Evolutionary conservation across 2,888 invertebrate species (phyloP).

Genomic region (Carterocephalus palaemon): DNA sequence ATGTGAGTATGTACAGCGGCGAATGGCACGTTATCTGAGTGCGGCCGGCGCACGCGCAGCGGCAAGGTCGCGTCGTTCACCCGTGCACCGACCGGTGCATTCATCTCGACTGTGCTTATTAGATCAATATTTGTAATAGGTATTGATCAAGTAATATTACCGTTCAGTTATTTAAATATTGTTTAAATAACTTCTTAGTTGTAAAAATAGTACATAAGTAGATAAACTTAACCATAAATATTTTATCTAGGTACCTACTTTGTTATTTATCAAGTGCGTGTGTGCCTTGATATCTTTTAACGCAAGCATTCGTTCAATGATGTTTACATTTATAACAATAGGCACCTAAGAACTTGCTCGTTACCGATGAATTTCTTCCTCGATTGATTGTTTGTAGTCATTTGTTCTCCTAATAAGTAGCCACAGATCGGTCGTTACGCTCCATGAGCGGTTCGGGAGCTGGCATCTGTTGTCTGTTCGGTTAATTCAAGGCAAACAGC

Average conservation of each 20-base stretch:
- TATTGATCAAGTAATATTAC: background rate
- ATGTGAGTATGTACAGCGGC: constrained; percentile 58
- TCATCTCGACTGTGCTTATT: constrained; percentile 48
- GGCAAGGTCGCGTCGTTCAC: constrained; percentile 54
- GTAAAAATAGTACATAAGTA: no score
- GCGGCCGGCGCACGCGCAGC: constrained; percentile 50
- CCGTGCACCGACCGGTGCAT: constrained; percentile 54
- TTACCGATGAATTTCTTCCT: constrained; percentile 6
- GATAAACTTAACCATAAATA: no score
- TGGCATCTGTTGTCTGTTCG: constrained; percentile 54
- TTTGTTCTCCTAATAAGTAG: constrained; percentile 30
- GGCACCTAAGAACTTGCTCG: background rate
- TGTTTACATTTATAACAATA: background rate
- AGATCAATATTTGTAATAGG: background rate
- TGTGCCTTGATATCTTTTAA: no score
- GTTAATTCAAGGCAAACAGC: constrained; percentile 48
- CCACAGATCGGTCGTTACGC: constrained; percentile 33
- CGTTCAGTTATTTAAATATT: background rate
- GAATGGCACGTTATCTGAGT: constrained; percentile 48
- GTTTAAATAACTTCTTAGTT: no score
- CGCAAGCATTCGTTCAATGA: background rate
- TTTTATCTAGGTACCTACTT: no score
- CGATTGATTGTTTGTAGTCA: constrained; percentile 8
- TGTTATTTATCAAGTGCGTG: no score
- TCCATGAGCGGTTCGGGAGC: constrained; percentile 33